Conservation (phyloP, 2,797 vertebrate species). For the Danio tinwini region DNA sequence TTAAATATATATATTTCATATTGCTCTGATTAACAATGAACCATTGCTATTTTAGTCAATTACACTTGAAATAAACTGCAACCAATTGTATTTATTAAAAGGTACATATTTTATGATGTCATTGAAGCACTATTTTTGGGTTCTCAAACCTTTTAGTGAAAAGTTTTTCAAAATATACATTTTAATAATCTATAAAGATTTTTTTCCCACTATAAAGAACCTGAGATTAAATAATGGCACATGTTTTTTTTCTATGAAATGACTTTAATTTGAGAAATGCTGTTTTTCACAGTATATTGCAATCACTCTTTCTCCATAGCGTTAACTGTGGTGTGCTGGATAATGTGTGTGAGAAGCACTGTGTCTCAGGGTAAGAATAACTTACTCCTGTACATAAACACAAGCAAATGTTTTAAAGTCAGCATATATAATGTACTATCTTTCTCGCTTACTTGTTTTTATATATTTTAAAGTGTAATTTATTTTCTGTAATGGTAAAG, state of each 20-base stretch:
- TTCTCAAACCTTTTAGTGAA: too few relatives aligned
- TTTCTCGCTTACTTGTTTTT: background rate
- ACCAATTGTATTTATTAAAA: background rate
- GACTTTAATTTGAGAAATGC: background rate
- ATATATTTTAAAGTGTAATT: background rate
- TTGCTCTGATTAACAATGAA: background rate
- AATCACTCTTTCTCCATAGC: slow-evolving; percentile 27
- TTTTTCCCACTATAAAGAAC: too few relatives aligned
- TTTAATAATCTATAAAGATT: too few relatives aligned
- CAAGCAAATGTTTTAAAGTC: background rate
- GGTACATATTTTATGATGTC: too few relatives aligned
- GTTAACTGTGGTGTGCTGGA: slow-evolving; percentile 24
- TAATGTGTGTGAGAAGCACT: slow-evolving; percentile 15
- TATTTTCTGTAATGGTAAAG: background rate
- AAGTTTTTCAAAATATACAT: too few relatives aligned
- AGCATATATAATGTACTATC: background rate
- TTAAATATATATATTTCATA: background rate
- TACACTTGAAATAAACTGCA: background rate
- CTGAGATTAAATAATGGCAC: background rate
- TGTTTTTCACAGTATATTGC: slow-evolving; percentile 16
- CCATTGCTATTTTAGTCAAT: background rate
- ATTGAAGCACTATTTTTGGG: too few relatives aligned
- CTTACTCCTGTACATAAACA: background rate
- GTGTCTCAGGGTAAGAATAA: slow-evolving; percentile 47
- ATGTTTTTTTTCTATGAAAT: background rate